Evolutionary conservation across 2,797 vertebrate genomes (phyloP), one percentile per base, ranked within the genome.

Genomic region (Sorex maritimensis): DNA sequence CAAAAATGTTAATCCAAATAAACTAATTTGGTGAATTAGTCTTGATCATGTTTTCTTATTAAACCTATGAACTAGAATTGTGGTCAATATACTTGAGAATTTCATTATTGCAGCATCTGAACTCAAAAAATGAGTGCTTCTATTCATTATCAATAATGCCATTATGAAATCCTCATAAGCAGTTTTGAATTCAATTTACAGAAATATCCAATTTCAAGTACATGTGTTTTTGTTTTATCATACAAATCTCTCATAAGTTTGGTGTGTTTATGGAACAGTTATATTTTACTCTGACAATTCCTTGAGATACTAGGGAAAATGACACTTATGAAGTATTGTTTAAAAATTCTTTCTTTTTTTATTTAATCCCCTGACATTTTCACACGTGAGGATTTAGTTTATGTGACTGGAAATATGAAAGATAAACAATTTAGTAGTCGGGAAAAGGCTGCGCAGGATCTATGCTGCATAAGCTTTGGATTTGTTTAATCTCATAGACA

Each of bases 391-490:
- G 28, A 78, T 95, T 86, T 71, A 61, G 21, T 63, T 68, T 90
- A n/a, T 91, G 21, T 81, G 55, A 68, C 55, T 67, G 52, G 17
- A 88, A 88, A 77, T 68, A 14, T 85, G 49, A 23, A 73, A 81
- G 14, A 19, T 46, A 88, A 90, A 81, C 10, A 75, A 88, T 68
- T 81, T 82, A 79, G 61, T 78, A 88, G 77, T 81, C n/a, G 44
- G 7, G 77, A 73, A 81, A 79, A 68, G 46, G 12, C 6, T 9
- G 30, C 23, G 21, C 52, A 24, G 38, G 19, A 55, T 46, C 41
- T 73, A 38, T 44, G 17, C 44, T 68, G 73, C 26, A 68, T 8
- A 69, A 55, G 23, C 34, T 38, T 63, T 77, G 85, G 14, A 75
- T 88, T 84, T 19, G 38, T 89, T 78, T 69, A 78, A 79, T 74